These are phyloP conservation scores for Struthio camelus DNA, from an alignment of 2,113 vertebrate genomes.

Conservation along the genomic window DNA sequence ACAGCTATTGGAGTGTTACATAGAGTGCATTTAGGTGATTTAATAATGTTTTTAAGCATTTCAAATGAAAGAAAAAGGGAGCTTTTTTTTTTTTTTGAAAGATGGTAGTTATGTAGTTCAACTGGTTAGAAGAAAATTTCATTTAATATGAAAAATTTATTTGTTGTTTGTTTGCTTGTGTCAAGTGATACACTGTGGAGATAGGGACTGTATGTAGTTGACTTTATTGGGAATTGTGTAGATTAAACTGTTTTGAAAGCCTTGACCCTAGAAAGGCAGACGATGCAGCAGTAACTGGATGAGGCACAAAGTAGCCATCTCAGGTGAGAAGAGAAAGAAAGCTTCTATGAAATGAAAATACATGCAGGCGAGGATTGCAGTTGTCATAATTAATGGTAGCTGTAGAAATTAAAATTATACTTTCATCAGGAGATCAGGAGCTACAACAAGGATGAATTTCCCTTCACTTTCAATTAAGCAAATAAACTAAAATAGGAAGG, in stretches of 20 bases:
- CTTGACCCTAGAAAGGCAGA: not conserved
- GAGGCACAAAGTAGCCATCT: not conserved
- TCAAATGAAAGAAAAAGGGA: not conserved
- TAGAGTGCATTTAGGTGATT: not conserved
- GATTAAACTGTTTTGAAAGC: not conserved
- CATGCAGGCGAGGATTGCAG: not conserved
- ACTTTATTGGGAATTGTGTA: not conserved
- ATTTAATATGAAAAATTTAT: too few species aligned
- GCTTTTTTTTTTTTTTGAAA: not conserved
- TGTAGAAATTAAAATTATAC: not conserved
- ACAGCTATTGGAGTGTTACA: not conserved
- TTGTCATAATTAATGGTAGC: not conserved
- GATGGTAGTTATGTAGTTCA: not conserved
- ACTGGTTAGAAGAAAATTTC: not conserved
- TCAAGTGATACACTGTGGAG: not conserved
- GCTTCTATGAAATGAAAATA: not conserved
- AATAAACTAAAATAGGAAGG: not conserved
- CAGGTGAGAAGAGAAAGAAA: not conserved
- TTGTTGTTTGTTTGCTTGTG: not conserved
- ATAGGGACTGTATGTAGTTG: not conserved
- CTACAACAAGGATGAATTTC: not conserved
- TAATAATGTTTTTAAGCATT: not conserved
- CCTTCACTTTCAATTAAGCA: conserved; percentile 4
- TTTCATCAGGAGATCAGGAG: not conserved
- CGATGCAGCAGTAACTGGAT: not conserved